Base-by-base conservation (phyloP, 2,888 invertebrate species). In the Taphrorychus bicolor region DNA sequence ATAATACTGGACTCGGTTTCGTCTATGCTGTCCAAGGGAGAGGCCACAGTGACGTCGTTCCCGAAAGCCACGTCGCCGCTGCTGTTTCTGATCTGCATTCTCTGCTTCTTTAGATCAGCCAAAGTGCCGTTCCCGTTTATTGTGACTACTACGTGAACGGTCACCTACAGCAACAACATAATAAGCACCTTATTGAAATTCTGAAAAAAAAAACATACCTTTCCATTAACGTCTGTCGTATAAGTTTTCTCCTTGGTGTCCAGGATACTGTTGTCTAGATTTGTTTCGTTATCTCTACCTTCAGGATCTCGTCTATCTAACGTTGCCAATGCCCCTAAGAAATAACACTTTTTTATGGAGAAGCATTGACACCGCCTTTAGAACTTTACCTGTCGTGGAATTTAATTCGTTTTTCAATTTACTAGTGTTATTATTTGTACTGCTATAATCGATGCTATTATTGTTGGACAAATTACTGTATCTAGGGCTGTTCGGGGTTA, bases 81-180 rank as follows among this genome's bases (percentile, higher is more conserved):
- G 62, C 87, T 88, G 78, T 89, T 90, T 75, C 94, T 86, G 75
- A 91, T 93, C 77, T 93, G 92, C 71, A 94, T 89, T 72, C 97
- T 87, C 80, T 96, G 95, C 82, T 95, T 95, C 84, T 97, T 97
- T 81, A 97, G 85, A 83, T 97, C 96, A 59, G 96, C 92, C 75
- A 97, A 86, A 57, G 96, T 96, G 82, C 88, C 88, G 73, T 82
- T 82, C 76, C 90, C 89, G 81, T 90, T 91, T 80, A 93, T 94
- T 84, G 92, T 89, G 83, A 93, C 92, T 66, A 89, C 88, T 69
- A 89, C 89, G 72, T 82, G 82, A 23, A 82, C 82, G 9, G 82
- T 82, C 63, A 82, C 82, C 76, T 79, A 45, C 5, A 11, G 7
- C 11, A 45, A 11, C 1, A 45, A 16, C 0, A 45, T 56, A 2